Evolutionary conservation across 2,797 vertebrate genomes (phyloP).

Genomic region (Microcaecilia unicolor): DNA sequence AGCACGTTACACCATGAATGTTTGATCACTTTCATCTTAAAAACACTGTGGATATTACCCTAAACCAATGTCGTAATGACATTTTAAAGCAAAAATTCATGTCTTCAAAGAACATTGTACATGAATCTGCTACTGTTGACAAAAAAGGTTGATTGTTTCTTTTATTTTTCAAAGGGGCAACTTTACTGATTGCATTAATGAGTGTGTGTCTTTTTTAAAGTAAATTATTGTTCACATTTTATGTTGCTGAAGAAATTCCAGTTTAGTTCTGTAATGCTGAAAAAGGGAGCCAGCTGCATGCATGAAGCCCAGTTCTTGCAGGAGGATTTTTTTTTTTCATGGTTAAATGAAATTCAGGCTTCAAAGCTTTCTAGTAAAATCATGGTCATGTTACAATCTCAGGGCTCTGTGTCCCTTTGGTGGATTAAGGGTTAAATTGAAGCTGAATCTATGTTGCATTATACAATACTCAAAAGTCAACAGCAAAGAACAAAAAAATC

Average conservation of each 20-base stretch:
- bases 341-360: no score
- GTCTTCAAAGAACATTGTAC: slow-evolving; percentile 3
- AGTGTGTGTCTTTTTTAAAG: slow-evolving; percentile 24
- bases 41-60: slow-evolving; percentile 35
- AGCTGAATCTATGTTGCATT: not conserved
- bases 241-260: slow-evolving; percentile 25
- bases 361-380: no score
- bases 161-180: slow-evolving; percentile 17
- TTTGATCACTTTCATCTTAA: slow-evolving; percentile 38
- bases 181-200: slow-evolving; percentile 24
- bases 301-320: no score
- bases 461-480: no score
- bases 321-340: no score
- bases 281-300: slow-evolving; percentile 34
- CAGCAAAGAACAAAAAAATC: not conserved
- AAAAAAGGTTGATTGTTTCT: no score
- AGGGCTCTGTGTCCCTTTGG: slow-evolving; percentile 48
- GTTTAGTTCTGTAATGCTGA: slow-evolving; percentile 33
- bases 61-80: slow-evolving; percentile 21
- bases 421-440: slow-evolving; percentile 30
- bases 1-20: slow-evolving; percentile 31
- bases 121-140: slow-evolving; percentile 8
- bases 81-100: no score
- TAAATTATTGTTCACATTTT: slow-evolving; percentile 35
- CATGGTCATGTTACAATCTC: slow-evolving; percentile 46